Base-by-base conservation (phyloP, 2,888 invertebrate genomes). In the Acrobasis repandana region DNA sequence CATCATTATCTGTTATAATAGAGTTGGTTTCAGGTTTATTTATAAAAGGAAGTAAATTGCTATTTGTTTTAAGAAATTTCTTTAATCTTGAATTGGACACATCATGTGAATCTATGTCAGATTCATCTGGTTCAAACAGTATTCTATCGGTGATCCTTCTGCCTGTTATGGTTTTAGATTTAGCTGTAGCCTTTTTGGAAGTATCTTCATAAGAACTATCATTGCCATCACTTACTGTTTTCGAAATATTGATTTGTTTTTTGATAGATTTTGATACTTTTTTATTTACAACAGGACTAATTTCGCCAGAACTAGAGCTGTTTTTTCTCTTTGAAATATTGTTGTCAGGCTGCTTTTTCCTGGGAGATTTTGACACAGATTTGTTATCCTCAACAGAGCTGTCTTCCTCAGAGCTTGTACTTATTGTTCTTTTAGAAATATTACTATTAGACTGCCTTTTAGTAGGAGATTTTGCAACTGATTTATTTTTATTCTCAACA, bases 1-100 rank as follows among this genome's bases (percentile, higher is more conserved):
- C 88, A 68, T 90, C 88, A 69, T 86, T 76, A 38, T 68, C 63
- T 9, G 79, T 76, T 33, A 86, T 65, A 15, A 66, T 56, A 36
- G 69, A 52, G 49, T 69, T 67, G 16, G 50, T 62, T 10, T 67
- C 54, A 18, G 66, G 47, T 56, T 65, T 68, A n/a, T 64, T 46
- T 15, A 62, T 28, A n/a, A 78, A 58, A n/a, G 64, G 61, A 47
- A 73, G 74, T 15, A 87, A 68, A 50, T 77, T 68, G 33, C 61
- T 46, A 64, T 80, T 79, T n/a, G 62, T 57, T 65, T 76, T 78
- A 1, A 83, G 20, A 63, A 78, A 85, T n/a, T 70, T 66, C 61
- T 72, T 74, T 10, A 86, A 54, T 64, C 75, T 74, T 34, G 63
- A 57, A 34, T 79, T 65, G 28, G 61, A 63, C 56, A 28, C 36